Evolutionary conservation across 64 coral and sea anemone species (phyloP), one percentile per base, ranked within the genome.

Genomic region (Exaiptasia diaphana): DNA sequence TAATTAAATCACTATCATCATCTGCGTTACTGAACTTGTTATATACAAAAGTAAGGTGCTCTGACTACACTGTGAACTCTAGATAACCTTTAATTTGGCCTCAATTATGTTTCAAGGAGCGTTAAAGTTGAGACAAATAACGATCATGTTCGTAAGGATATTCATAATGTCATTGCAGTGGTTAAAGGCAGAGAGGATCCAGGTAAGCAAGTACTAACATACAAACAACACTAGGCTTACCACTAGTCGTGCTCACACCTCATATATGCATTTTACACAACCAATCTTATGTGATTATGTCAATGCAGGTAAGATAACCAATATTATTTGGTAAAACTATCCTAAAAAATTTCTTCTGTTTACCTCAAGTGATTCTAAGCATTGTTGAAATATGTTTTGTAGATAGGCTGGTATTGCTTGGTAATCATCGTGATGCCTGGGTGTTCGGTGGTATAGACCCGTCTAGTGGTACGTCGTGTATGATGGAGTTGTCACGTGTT

Each of bases 401-500:
- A 94, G 91, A 99, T 33, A 88, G 86, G 21, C 81, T 91, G 50
- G 90, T 99, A 32, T 74, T 99, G 28, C 12, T 99, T 36, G 94
- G 94, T 13, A 99, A 99, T 49, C 94, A 99, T 58, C 64, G 94
- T 15, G 94, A 99, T 77, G 94, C 94, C 1, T 99, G 94, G 94
- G 94, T 91, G 32, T 99, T 99, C 80, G 94, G 94, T 10, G 94
- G 89, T 4, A 88, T 92, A 12, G 94, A 99, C 56, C 83, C 94
- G 14, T 99, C 89, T 18, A 99, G 94, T 89, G 94, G 94, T 12
- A 92, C 94, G 17, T 83, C 94, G 1, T 87, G 83, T 67, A 56
- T 99, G 80, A 80, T 99, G 89, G 94, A 99, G 50, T 74, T 99
- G 41, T 75, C 84, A 45, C 87, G 80, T 53, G 90, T 60, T 12